Evolutionary conservation across 2,888 invertebrate species (phyloP), one percentile per base, ranked within the genome.

Genomic region (Thecophora atra): DNA sequence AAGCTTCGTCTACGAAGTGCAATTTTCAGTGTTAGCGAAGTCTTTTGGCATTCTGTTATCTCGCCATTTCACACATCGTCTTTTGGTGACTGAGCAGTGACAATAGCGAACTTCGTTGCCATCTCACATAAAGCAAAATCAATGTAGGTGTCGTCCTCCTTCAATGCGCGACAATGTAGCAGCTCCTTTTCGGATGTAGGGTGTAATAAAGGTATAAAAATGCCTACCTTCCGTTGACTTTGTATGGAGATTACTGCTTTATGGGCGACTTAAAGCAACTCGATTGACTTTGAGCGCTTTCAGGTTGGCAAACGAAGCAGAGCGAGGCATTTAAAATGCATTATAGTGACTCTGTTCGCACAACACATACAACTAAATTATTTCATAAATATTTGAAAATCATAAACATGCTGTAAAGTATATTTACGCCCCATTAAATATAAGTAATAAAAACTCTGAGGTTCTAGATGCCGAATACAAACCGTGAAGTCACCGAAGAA

Each of bases 391-490:
- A 62, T 26, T 28, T 52, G 30, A 60, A 21, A 44, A n/a, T 44
- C 52, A 56, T 42, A 70, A 70, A 67, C 65, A 30, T n/a, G 26
- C n/a, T 37, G 28, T 42, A 72, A 72, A 19, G 19, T 51, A n/a
- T n/a, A 60, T 56, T 21, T 56, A 70, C 56, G 71, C 67, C 3
- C 42, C 70, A 69, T 54, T 72, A 65, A 72, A 24, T 74, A 28
- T 28, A 4, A 26, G 21, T 65, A 44, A 47, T 24, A 47, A 52
- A 56, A 70, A 70, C 24, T 21, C 15, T 47, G 15, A n/a, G 47
- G 37, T 37, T 17, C 13, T 26, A 56, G 5, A 28, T 42, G 24
- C 42, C 17, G 26, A 70, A 8, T 37, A n/a, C 44, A 58, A n/a
- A 58, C 19, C 4, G n/a, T n/a, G 13, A 24, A 67, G 65, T 71